Conservation (phyloP, 2,888 invertebrate species). For the Prosopocoilus inquinatus region DNA sequence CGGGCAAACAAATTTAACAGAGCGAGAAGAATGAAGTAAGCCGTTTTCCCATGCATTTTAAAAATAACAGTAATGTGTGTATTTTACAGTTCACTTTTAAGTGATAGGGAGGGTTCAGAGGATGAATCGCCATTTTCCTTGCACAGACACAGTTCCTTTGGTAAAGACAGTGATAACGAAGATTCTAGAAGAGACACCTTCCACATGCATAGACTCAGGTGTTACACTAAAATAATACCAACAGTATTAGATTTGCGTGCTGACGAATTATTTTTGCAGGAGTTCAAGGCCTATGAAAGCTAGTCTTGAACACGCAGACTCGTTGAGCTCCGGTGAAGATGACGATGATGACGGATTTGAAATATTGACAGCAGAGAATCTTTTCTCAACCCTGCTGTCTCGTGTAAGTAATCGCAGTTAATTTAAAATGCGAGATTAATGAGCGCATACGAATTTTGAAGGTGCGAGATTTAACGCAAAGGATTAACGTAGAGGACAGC, state of each 20-base stretch:
- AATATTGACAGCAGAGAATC: slow-evolving; percentile 84
- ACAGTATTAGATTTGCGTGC: slow-evolving; percentile 4
- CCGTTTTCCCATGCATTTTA: slow-evolving; percentile 13
- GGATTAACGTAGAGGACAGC: slow-evolving; percentile 80
- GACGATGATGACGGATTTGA: slow-evolving; percentile 90
- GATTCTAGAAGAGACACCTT: slow-evolving; percentile 52
- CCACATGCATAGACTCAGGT: slow-evolving; percentile 69
- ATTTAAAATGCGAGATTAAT: background rate
- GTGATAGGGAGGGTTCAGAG: slow-evolving; percentile 65
- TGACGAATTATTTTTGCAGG: slow-evolving; percentile 44
- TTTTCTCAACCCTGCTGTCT: slow-evolving; percentile 83
- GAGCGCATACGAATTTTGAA: slow-evolving; percentile 38
- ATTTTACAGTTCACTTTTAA: slow-evolving; percentile 61
- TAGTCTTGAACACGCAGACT: slow-evolving; percentile 72
- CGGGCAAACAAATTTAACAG: slow-evolving; percentile 49
- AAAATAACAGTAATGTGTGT: background rate
- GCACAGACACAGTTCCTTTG: slow-evolving; percentile 58
- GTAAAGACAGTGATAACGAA: slow-evolving; percentile 60
- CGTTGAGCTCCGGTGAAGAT: slow-evolving; percentile 84
- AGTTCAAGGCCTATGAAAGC: slow-evolving; percentile 68
- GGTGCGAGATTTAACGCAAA: slow-evolving; percentile 81
- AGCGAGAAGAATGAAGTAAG: slow-evolving; percentile 68
- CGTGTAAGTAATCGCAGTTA: slow-evolving; percentile 58
- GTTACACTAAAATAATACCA: slow-evolving; percentile 5
- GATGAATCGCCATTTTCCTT: slow-evolving; percentile 62